Percentiles rank a stretch among this genome's conserved stretches.
phyloP scores from a whole-genome alignment of 2,888 invertebrate species.

The Drosophila suboccidentalis region DNA sequence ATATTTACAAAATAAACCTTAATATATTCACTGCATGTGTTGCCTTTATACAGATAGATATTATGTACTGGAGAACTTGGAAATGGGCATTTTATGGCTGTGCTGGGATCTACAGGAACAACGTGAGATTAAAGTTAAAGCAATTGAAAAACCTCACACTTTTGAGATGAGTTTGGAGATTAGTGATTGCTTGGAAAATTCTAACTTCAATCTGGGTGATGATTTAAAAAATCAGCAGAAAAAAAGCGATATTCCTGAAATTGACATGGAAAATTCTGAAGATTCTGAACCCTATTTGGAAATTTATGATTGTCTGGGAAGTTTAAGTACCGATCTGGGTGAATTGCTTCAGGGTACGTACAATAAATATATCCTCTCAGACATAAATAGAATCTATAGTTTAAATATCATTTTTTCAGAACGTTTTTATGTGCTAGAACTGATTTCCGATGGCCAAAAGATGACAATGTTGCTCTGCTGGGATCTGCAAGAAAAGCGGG shows the following conservation, averaged over 20 bases:
- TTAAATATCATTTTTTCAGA: background rate
- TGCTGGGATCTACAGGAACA: constrained; percentile 7
- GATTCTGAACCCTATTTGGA: background rate
- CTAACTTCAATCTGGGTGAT: too few relatives aligned
- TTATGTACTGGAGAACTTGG: background rate
- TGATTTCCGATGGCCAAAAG: background rate
- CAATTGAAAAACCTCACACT: background rate
- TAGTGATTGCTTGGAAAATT: background rate
- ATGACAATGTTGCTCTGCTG: background rate
- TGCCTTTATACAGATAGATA: background rate
- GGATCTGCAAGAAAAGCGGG: background rate
- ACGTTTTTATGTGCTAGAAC: background rate
- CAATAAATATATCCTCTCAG: too few relatives aligned
- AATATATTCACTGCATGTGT: background rate
- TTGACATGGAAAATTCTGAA: background rate
- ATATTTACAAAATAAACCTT: too few relatives aligned
- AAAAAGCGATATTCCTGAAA: background rate
- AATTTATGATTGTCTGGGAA: background rate
- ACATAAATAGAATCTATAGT: too few relatives aligned
- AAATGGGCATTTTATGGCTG: background rate
- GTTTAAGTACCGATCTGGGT: background rate
- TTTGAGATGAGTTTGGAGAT: background rate
- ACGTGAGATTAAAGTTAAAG: background rate
- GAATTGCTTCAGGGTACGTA: background rate
- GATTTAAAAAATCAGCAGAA: background rate